Percentiles rank a stretch among this genome's conserved stretches.
These are phyloP conservation scores for Bettongia penicillata DNA, from an alignment of 2,113 vertebrate genomes.

Conservation along the genomic window DNA sequence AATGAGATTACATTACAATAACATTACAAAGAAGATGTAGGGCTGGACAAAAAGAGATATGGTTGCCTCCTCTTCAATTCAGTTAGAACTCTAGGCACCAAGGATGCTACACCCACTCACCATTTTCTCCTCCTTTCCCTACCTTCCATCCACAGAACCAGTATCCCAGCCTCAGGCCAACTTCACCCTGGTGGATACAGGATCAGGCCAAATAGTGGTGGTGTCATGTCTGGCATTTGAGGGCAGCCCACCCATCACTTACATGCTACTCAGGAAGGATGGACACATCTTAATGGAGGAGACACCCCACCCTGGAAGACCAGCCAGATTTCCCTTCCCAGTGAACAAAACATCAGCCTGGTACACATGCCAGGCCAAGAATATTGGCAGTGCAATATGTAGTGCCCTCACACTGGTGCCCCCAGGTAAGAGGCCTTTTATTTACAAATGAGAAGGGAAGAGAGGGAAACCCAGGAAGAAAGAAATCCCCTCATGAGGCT, in stretches of 20 bases:
- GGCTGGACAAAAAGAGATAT: neutral
- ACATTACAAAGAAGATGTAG: neutral
- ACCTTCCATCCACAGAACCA: conserved; percentile 71
- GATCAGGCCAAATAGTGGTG: conserved; percentile 68
- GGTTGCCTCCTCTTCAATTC: neutral
- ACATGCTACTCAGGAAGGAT: conserved; percentile 75
- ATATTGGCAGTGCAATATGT: conserved; percentile 61
- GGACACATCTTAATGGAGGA: conserved; percentile 17
- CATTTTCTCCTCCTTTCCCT: neutral
- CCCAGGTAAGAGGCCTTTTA: conserved; percentile 80
- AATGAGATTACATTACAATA: too few relatives aligned
- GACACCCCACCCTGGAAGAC: conserved; percentile 40
- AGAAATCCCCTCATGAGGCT: neutral
- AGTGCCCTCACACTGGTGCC: conserved; percentile 79
- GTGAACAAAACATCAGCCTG: conserved; percentile 59
- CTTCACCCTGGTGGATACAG: conserved; percentile 74
- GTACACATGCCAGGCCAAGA: conserved; percentile 78
- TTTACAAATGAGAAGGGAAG: neutral
- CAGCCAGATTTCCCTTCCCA: conserved; percentile 78
- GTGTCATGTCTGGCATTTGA: conserved; percentile 80
- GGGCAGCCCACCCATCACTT: conserved; percentile 84
- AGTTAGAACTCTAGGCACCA: neutral
- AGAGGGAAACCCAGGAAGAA: neutral
- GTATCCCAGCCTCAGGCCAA: conserved; percentile 80
- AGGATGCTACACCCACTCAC: neutral